A percentile compares a stretch with the other conserved stretches of the same genome.
Conservation (phyloP, 2,797 vertebrate genomes). For the Apodemus agrarius region DNA sequence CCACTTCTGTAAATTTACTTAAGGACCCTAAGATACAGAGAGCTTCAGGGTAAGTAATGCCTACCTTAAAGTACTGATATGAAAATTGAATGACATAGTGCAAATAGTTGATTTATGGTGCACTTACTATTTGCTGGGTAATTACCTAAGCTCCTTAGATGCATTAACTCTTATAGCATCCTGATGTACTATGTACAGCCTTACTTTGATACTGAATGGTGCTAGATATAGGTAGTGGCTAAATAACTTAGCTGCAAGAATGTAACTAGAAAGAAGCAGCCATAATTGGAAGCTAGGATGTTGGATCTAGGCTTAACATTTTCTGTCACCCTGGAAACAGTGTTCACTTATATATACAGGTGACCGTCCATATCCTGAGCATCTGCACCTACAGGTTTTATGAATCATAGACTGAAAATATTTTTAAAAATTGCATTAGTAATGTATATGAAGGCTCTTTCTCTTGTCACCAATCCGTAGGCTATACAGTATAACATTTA, state of each 20-base stretch:
- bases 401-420: background rate
- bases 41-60: background rate
- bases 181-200: background rate
- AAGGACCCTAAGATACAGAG: background rate
- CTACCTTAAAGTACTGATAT: background rate
- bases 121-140: background rate
- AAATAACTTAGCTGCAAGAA: background rate
- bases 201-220: background rate
- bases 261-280: background rate
- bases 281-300: slow-evolving; percentile 7
- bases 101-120: background rate
- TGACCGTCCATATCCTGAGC: background rate
- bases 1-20: background rate
- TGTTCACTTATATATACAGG: background rate
- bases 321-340: background rate
- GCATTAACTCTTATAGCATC: background rate
- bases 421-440: background rate
- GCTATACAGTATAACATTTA: background rate
- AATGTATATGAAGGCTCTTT: background rate
- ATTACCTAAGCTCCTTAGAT: background rate
- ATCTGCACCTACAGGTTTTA: background rate
- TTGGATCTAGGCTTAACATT: background rate
- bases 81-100: slow-evolving; percentile 41
- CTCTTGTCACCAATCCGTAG: background rate
- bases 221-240: background rate